Evolutionary conservation across 2,888 invertebrate genomes (phyloP), one percentile per base, ranked within the genome.

Genomic region (Erpobdella octoculata): DNA sequence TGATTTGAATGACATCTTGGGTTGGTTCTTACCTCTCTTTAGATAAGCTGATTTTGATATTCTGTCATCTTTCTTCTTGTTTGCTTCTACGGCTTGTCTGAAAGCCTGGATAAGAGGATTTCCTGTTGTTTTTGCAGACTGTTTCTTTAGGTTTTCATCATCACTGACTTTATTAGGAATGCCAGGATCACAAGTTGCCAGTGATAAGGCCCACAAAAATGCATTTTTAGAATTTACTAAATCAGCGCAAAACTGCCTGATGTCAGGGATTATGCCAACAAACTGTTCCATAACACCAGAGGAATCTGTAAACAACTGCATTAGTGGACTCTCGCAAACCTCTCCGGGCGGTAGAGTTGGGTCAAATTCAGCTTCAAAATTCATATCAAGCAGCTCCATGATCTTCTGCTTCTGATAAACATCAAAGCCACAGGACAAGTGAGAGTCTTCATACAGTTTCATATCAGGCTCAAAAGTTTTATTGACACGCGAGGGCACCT

Each of bases 31-130:
- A 9, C 9, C 9, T n/a, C n/a, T 41, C 31, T 18, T 28, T 5
- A n/a, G 6, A 25, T n/a, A 8, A 35, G 21, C 28, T 15, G 46
- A 31, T 28, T 41, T 68, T n/a, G 28, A 28, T 21, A 25, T 35
- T 8, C 18, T n/a, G 1, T 38, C 38, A 25, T 65, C 66, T 35
- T 69, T 69, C 35, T 69, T 69, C 36, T 69, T 71, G 33, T 67
- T 71, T n/a, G 71, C 71, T 37, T 71, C 71, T 5, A 71, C 71
- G 6, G 59, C 71, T 36, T 71, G 71, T 46, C 58, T 66, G 46
- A 71, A 71, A 12, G 71, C 71, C 36, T 71, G 71, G 28, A 71
- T 71, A 28, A 71, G 59, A 59, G 71, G 71, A 36, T 71, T 71
- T 21, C 21, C 33, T 18, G 46, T 18, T 8, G 53, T 18, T 58